Base-by-base conservation (phyloP, 2,113 vertebrate genomes). In the Laterallus jamaicensis region DNA sequence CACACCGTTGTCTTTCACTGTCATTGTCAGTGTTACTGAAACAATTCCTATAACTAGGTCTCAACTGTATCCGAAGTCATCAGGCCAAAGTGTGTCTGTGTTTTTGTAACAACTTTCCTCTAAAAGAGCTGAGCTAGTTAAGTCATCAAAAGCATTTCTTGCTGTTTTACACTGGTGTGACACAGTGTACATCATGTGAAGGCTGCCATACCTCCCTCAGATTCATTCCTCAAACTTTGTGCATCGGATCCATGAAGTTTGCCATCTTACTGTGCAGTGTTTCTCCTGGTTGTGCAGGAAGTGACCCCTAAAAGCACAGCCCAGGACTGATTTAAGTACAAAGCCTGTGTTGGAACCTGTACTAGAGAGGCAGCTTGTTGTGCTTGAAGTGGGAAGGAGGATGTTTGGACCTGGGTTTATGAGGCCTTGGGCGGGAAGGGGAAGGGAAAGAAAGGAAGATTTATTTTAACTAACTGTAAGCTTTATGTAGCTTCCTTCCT, bases 401-500 rank as follows among this genome's bases (percentile, higher is more conserved):
- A 42, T 94, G 66, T 47, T 77, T 49, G 76, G 52, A 82, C 15
- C 69, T 87, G 37, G 15, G 6, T 74, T 26, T 37, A 24, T 10
- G 63, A 82, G 40, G n/a, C 64, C 37, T 29, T 62, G 37, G 68
- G 44, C 8, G 76, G 80, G 60, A 88, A 91, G 63, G 76, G 80
- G 60, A 88, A 91, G 63, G 42, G 35, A 89, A 56, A 81, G 84
- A 49, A 64, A 52, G 64, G 73, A 44, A 92, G 55, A 70, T 86
- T 95, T 96, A 81, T 91, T 96, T 95, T 83, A 89, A 86, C 58
- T 82, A 52, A 86, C 64, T 50, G 55, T 68, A 77, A 81, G 81
- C 90, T 96, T 89, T 86, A 83, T 77, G 95, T 47, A 74, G 91
- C 77, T 95, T 95, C 54, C 92, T 95, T 96, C 90, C 94, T 95